These are phyloP conservation scores for Sarcophaga subvicina DNA, from an alignment of 2,888 invertebrate species.

Conservation along the genomic window DNA sequence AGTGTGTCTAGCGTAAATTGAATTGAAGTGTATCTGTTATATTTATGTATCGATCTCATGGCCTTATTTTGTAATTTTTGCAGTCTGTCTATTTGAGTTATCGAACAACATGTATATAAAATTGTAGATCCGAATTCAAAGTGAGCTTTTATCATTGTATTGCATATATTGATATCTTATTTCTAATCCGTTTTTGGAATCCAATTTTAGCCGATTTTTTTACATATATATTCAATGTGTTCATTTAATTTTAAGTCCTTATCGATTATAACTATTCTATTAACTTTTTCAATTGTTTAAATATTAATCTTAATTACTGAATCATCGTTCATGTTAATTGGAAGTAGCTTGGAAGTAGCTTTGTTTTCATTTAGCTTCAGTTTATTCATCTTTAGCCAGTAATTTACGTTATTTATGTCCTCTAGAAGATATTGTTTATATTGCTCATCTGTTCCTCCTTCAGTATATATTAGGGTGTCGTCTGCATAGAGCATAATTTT, in stretches of 20 bases:
- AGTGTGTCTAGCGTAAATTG: neutral
- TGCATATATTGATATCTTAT: too few species aligned
- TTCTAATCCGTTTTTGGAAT: too few species aligned
- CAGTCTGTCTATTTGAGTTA: neutral
- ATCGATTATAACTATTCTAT: neutral
- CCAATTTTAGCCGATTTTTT: too few species aligned
- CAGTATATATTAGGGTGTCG: neutral
- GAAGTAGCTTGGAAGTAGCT: too few species aligned
- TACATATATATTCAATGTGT: neutral
- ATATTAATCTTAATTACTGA: neutral
- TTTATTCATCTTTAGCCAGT: slow-evolving; percentile 2
- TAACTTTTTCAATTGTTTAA: neutral
- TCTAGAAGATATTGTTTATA: neutral
- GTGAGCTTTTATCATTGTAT: too few species aligned
- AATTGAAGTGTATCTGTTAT: neutral
- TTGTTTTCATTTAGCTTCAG: neutral
- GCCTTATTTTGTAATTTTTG: too few species aligned
- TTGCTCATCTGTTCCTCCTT: neutral
- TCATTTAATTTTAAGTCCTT: neutral
- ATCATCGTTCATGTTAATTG: neutral
- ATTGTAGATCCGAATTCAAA: neutral
- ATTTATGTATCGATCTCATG: too few species aligned
- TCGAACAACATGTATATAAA: slow-evolving; percentile 4
- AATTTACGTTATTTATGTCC: neutral
- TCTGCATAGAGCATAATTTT: neutral